Evolutionary conservation across 2,888 invertebrate genomes (phyloP), one percentile per base, ranked within the genome.

Genomic region (Mesochorus sp.): DNA sequence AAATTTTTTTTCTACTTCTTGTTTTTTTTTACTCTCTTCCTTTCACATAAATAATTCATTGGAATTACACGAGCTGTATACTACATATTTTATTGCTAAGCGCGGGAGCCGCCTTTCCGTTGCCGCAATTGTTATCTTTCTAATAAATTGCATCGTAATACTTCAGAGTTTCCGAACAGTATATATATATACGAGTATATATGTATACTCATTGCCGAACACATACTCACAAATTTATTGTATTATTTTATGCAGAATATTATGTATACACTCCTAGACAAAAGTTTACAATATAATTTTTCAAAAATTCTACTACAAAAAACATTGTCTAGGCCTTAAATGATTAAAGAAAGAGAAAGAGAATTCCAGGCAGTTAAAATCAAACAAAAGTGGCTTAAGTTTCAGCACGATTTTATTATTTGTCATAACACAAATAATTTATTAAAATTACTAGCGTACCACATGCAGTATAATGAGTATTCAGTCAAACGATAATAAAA

Each of bases 51-150:
- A 42, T 74, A 53, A 67, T 67, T 51, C 49, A 53, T 51, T 24
- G 24, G 12, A 21, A 17, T 53, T 51, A 31, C 39, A 24, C 12
- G 31, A 24, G 31, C 14, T 28, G 3, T 3, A 17, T 14, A 39
- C 12, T 26, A 39, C 34, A 19, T n/a, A 55, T 19, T 34, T 28
- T 26, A 53, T 31, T 21, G 71, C 26, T 21, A 71, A 53, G 24
- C 12, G 59, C 51, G 53, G 34, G 34, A 53, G 44, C 24, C 74
- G 49, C 31, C 64, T 66, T 57, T 64, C 57, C 28, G 53, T 59
- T 51, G 24, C 28, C 59, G 53, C 72, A 76, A 76, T 76, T 76
- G 61, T 72, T 67, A 72, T 67, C 76, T 72, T 72, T 67, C 44
- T 55, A 61, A 39, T 49, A 67, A 76, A 76, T 76, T 47, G 28